Percentiles rank a stretch among this genome's conserved stretches.
Evolutionary conservation across 2,113 vertebrate genomes (phyloP).

Genomic region (Myotis yumanensis): DNA sequence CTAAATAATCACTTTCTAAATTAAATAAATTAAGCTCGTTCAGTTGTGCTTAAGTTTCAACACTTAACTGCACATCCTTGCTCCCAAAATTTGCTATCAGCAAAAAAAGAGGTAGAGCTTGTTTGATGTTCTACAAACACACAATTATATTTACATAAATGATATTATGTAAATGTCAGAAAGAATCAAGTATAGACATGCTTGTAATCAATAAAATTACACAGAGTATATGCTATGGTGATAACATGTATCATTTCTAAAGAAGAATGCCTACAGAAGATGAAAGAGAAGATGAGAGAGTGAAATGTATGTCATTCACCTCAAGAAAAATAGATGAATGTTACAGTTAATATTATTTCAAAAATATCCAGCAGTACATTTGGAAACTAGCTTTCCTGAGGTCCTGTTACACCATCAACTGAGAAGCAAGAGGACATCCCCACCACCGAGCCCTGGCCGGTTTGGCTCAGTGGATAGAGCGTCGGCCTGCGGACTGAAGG

Average conservation of each 20-base stretch:
- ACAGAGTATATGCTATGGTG: conserved; percentile 75
- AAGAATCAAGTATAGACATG: conserved; percentile 37
- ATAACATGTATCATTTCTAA: conserved; percentile 74
- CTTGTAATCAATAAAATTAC: conserved; percentile 75
- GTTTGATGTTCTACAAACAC: neutral
- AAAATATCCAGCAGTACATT: neutral
- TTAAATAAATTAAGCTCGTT: conserved; percentile 66
- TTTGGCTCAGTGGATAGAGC: too few relatives aligned
- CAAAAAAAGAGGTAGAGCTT: conserved; percentile 32
- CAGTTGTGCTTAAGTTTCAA: conserved; percentile 59
- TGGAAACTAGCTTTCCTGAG: conserved; percentile 5
- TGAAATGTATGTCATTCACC: conserved; percentile 63
- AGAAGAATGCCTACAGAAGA: conserved; percentile 71
- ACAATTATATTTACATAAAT: conserved; percentile 5
- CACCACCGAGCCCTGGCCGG: too few relatives aligned
- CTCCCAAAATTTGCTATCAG: conserved; percentile 18
- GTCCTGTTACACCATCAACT: neutral
- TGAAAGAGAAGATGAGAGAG: conserved; percentile 65
- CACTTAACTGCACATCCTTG: conserved; percentile 26
- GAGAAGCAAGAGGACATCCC: neutral
- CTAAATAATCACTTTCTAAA: conserved; percentile 60
- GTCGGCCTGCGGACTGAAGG: too few relatives aligned
- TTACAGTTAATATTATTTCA: neutral
- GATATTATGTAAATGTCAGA: neutral
- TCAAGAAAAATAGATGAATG: conserved; percentile 52